Evolutionary conservation across 2,797 vertebrate genomes (phyloP).

Genomic region (Sebastes trivittatus): DNA sequence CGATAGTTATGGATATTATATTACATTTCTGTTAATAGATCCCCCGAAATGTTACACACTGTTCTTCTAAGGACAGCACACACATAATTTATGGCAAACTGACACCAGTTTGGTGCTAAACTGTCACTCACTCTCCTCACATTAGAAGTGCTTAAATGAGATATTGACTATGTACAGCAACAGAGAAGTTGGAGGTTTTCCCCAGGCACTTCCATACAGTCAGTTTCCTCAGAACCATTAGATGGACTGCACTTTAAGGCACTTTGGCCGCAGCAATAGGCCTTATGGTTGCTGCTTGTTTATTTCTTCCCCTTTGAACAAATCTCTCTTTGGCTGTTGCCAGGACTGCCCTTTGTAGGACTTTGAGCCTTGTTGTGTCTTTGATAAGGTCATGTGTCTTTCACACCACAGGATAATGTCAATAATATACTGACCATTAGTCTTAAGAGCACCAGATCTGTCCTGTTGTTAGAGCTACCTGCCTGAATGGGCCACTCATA

Average conservation of each 20-base stretch:
- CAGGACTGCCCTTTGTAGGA: not conserved
- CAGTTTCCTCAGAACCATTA: not conserved
- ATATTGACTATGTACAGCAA: not conserved
- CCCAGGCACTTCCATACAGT: not conserved
- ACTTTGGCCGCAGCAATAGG: not conserved
- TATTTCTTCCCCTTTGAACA: slow-evolving; percentile 10
- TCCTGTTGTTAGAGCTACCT: not conserved
- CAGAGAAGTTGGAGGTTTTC: not conserved
- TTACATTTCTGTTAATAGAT: too few species aligned
- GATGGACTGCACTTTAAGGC: not conserved
- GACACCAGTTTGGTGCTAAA: not conserved
- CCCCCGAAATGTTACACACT: too few species aligned
- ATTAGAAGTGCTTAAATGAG: not conserved
- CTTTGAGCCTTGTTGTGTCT: not conserved
- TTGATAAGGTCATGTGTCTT: slow-evolving; percentile 1
- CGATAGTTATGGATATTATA: too few species aligned
- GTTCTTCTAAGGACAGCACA: not conserved
- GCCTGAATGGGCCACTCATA: not conserved
- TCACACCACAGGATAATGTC: not conserved
- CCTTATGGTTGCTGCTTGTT: not conserved
- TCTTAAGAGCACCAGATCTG: not conserved
- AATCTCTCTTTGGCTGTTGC: not conserved
- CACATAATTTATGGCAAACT: not conserved
- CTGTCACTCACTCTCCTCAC: not conserved
- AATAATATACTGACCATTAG: not conserved